Evolutionary conservation across 2,888 invertebrate genomes (phyloP), one percentile per base, ranked within the genome.

Genomic region (Melipona beecheii): DNA sequence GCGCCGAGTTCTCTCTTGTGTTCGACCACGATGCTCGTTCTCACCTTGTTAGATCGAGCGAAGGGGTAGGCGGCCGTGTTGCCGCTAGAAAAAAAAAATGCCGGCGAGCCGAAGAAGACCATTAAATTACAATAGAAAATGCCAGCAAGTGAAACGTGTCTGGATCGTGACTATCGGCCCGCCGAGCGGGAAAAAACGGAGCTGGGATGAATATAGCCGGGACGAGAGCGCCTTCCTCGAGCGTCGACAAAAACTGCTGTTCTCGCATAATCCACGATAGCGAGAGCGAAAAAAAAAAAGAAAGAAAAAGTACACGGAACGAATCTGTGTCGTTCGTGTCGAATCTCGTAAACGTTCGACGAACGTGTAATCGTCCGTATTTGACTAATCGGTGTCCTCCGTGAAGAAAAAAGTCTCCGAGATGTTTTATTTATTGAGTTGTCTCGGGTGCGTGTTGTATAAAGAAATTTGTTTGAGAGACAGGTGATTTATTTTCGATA

Each of bases 1-100:
- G 80, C 83, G 80, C 83, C 58, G 75, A 64, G 69, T 71, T 52
- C 54, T 74, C 74, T 72, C 31, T 56, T 56, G 19, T 43, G 65
- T 69, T 71, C 68, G 17, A 65, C 72, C 60, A 4, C 75, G 75
- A 66, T 56, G 72, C 78, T 72, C 69, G 79, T 85, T 85, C 85
- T 86, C 85, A 78, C 85, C 85, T 85, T 82, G 85, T 85, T 81
- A 80, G 78, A 86, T 80, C 60, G 60, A 31, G 58, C 68, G 52
- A 1, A 43, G 43, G 43, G 43, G 43, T 43, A 43, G 43, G 9
- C 43, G 43, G 43, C 43, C 43, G 43, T 43, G 43, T 43, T 9
- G 9, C 43, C 0, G 9, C 43, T 43, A 43, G 9, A 43, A 43
- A 43, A 36, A 13, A 72, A 83, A 83, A 31, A 31, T 31, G 69